Evolutionary conservation across 2,888 invertebrate species (phyloP).

Genomic region (Chrysolina americana): DNA sequence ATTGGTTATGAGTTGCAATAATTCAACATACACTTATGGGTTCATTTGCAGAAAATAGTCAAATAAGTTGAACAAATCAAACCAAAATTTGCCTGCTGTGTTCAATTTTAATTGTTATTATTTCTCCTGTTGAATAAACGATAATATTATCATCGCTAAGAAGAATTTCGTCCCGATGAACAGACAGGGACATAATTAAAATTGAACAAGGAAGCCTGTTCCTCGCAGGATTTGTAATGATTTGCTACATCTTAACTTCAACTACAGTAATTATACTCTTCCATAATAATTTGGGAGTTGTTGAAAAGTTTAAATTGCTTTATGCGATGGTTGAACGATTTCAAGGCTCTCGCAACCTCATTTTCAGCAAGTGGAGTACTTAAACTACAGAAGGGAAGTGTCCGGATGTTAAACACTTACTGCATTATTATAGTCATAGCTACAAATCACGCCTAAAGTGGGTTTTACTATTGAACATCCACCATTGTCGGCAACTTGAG

Average conservation of each 20-base stretch:
- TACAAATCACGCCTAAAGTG: not conserved
- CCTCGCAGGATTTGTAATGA: conserved; percentile 20
- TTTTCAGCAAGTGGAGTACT: not conserved
- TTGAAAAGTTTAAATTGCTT: conserved; percentile 68
- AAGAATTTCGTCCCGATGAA: not conserved
- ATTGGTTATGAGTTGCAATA: too few species aligned
- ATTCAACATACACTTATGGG: too few species aligned
- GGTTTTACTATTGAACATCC: not conserved
- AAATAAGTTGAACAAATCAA: too few species aligned
- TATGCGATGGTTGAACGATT: conserved; percentile 57
- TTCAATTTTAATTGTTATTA: too few species aligned
- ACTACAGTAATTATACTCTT: conserved; percentile 66
- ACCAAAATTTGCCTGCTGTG: too few species aligned
- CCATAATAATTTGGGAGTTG: conserved; percentile 64
- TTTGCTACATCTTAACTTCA: conserved; percentile 37
- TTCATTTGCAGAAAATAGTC: too few species aligned
- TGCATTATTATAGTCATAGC: not conserved
- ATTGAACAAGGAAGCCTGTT: not conserved
- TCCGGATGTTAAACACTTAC: conserved; percentile 12
- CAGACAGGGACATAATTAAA: conserved; percentile 16
- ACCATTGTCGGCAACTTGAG: not conserved
- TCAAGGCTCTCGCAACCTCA: conserved; percentile 21
- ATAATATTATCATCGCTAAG: not conserved
- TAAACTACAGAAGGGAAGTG: conserved; percentile 13
- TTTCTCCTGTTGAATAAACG: too few species aligned